These are phyloP conservation scores for Callospermophilus lateralis DNA, from an alignment of 2,113 vertebrate genomes.

Conservation along the genomic window DNA sequence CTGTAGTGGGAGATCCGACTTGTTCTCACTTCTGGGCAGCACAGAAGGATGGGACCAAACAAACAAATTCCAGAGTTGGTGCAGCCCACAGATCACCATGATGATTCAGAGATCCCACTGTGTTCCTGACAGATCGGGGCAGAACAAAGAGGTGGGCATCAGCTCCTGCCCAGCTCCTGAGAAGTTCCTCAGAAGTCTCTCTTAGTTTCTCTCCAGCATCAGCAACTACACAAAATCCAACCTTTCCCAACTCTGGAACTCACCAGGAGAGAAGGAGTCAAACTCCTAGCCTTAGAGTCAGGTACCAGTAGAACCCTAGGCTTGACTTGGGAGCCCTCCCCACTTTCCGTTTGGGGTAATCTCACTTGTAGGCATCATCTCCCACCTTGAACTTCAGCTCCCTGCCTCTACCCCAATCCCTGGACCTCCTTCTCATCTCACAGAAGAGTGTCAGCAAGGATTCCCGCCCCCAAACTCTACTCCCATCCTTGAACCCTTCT, in stretches of 20 bases:
- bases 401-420: rapidly evolving
- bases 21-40: neutral
- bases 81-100: rapidly evolving
- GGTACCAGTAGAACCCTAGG: neutral
- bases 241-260: neutral
- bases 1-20: neutral
- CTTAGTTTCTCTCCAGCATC: neutral
- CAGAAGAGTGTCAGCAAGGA: neutral
- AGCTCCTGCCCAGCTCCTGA: neutral
- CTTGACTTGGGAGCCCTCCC: neutral
- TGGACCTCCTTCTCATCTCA: neutral
- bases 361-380: neutral
- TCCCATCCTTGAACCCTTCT: neutral
- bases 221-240: neutral
- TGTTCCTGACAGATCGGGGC: neutral
- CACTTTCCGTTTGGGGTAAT: neutral
- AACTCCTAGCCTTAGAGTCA: neutral
- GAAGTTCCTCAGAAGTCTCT: no score
- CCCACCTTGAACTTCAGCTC: neutral
- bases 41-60: neutral
- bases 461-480: no score
- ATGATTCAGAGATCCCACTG: rapidly evolving
- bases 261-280: neutral
- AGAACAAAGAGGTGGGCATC: neutral
- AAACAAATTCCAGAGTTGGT: neutral